These are phyloP conservation scores for Hippoglossus hippoglossus DNA, from an alignment of 2,797 vertebrate genomes.

Conservation along the genomic window DNA sequence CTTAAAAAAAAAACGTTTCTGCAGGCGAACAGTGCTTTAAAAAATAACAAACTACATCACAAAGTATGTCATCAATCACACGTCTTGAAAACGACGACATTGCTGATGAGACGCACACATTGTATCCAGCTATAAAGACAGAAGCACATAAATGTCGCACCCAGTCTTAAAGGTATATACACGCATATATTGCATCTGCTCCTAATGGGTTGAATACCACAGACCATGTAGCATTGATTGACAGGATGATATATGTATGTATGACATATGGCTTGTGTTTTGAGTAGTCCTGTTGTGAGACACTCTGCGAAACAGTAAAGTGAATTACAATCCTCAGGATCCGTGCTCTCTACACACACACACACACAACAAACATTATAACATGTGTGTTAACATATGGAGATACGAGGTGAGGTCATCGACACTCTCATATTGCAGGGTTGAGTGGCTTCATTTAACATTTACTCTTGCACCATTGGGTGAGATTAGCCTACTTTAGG, in stretches of 20 bases:
- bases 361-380: conserved; percentile 31
- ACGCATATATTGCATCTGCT: no score
- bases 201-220: no score
- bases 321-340: conserved; percentile 8
- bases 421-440: conserved; percentile 64
- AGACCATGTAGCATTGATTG: conserved; percentile 49
- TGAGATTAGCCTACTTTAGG: conserved; percentile 81
- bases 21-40: no score
- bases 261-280: conserved; percentile 37
- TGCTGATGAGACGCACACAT: no score
- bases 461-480: conserved; percentile 74
- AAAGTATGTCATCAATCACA: no score
- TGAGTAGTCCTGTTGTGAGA: conserved; percentile 46
- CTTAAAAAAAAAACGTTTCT: no score
- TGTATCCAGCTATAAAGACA: no score
- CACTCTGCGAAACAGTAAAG: conserved; percentile 16
- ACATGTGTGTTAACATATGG: conserved; percentile 48
- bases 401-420: conserved; percentile 41
- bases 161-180: no score
- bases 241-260: conserved; percentile 24
- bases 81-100: no score
- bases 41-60: no score
- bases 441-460: conserved; percentile 75
- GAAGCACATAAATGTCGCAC: no score
- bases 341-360: conserved; percentile 14